A percentile compares a stretch with the other conserved stretches of the same genome.
phyloP scores from a whole-genome alignment of 2,113 vertebrate genomes.

The Silurus glanis region DNA sequence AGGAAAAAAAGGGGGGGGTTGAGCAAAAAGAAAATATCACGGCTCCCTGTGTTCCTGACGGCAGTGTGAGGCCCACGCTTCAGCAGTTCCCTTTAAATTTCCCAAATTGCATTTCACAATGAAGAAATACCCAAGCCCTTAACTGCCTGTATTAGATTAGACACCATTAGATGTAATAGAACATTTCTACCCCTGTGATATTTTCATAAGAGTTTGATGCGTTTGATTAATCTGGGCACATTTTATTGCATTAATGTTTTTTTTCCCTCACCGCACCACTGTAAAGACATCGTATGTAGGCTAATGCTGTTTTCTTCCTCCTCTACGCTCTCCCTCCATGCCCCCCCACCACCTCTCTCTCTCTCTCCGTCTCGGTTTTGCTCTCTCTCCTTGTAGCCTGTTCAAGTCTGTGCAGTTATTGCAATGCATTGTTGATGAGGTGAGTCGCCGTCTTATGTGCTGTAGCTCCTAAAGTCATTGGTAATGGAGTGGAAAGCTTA shows the following conservation, averaged over 20 bases:
- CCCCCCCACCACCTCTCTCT: constrained; percentile 67
- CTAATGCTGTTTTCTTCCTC: constrained; percentile 86
- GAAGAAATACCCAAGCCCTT: constrained; percentile 97
- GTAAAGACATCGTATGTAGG: constrained; percentile 92
- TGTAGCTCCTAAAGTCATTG: constrained; percentile 99
- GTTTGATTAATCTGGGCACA: constrained; percentile 99
- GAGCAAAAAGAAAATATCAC: constrained; percentile 73
- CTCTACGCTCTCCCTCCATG: constrained; percentile 72
- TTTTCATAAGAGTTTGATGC: constrained; percentile 99
- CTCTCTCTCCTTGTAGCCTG: constrained; percentile 67
- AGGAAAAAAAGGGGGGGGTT: constrained; percentile 53
- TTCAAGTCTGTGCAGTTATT: constrained; percentile 96
- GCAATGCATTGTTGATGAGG: constrained; percentile 99
- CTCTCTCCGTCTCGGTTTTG: constrained; percentile 52
- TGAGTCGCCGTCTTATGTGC: constrained; percentile 99
- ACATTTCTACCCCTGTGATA: constrained; percentile 90
- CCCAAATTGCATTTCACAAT: constrained; percentile 98
- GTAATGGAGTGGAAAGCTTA: constrained; percentile 99
- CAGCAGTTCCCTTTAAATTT: constrained; percentile 99
- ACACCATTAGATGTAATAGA: constrained; percentile 99
- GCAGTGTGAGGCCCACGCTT: constrained; percentile 90
- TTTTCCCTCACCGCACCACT: constrained; percentile 86
- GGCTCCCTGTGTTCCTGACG: constrained; percentile 93
- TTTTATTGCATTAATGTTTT: constrained; percentile 99
- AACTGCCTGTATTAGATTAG: constrained; percentile 99